Conservation (phyloP, 2,113 vertebrate species). For the Crotalus horridus region DNA sequence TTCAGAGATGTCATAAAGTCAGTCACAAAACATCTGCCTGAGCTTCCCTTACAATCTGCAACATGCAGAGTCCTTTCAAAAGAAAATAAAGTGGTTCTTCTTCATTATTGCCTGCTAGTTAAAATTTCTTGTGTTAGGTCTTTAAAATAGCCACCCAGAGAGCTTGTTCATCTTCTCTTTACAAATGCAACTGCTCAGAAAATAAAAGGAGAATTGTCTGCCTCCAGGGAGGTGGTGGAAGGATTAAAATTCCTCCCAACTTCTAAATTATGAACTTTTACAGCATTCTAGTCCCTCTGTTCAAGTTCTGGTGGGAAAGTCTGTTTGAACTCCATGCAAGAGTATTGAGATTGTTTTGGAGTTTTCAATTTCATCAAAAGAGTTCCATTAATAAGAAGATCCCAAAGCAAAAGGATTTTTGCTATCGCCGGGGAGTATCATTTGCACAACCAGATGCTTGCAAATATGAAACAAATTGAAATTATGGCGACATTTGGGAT, state of each 20-base stretch:
- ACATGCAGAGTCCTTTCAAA: not conserved
- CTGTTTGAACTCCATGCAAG: slow-evolving; percentile 8
- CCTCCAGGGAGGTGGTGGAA: not conserved
- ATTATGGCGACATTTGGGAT: not conserved
- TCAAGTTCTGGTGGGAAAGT: not conserved
- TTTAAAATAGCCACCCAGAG: not conserved
- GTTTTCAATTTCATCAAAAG: not conserved
- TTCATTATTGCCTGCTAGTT: not conserved
- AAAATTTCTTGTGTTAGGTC: not conserved
- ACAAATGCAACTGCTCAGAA: not conserved
- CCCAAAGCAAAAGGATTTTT: slow-evolving; percentile 28
- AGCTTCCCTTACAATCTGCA: not conserved
- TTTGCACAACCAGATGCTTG: slow-evolving; percentile 6
- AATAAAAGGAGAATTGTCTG: rapidly evolving
- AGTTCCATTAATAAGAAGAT: slow-evolving; percentile 47
- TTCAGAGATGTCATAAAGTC: not conserved
- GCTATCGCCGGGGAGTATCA: slow-evolving; percentile 10
- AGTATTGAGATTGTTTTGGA: slow-evolving; percentile 1
- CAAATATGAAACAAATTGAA: slow-evolving; percentile 1
- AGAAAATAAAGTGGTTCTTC: not conserved
- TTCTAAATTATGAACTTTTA: slow-evolving; percentile 45
- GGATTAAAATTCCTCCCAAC: slow-evolving; percentile 32
- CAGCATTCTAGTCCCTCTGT: slow-evolving; percentile 18
- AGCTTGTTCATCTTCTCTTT: rapidly evolving
- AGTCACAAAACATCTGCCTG: not conserved